Base-by-base conservation (phyloP, 2,797 vertebrate genomes). In the Morus bassanus region DNA sequence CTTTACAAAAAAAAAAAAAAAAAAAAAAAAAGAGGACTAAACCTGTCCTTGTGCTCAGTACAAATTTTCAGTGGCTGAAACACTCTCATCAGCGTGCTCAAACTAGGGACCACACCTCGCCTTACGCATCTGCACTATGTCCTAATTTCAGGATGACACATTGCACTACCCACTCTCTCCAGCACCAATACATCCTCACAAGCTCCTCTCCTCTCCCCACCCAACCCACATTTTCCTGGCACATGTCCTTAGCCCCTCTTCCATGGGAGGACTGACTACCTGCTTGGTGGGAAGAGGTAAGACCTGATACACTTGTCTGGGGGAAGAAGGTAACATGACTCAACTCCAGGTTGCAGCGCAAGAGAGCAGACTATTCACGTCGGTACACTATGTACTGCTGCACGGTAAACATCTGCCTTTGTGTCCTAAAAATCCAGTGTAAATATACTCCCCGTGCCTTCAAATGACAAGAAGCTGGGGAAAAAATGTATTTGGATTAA, bases 71-170 rank as follows among this genome's bases (percentile, higher is more conserved):
- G 78, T 2, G 59, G 28, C 41, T 46, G 41, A 68, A 94, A 83
- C 0, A 0, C 48, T 48, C 63, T 74, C 74, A 46, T 8, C 16
- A 17, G 30, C 6, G 0, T 4, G 9, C n/a, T 68, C 73, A 45
- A 67, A 64, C 12, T 3, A 46, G 25, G 48, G 33, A 84, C 82
- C 88, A 78, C 85, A 68, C 82, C 96, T 86, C 45, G 61, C 57
- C 45, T 75, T 31, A 28, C 2, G 1, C 64, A 59, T 53, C n/a
- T 70, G 43, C 64, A 48, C 51, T 4, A 1, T 9, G 72, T 37
- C 75, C 69, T 70, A 50, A 80, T 93, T 88, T 56, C 88, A 80
- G 33, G 75, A 80, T 91, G 91, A 95, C 88, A 80, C 85, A 88
- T 0, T n/a, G 28, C 45, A 18, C 81, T 82, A 41, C 81, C 77